Conservation (phyloP, 1,140 invertebrate genomes). For the Tetragonula clypearis region DNA sequence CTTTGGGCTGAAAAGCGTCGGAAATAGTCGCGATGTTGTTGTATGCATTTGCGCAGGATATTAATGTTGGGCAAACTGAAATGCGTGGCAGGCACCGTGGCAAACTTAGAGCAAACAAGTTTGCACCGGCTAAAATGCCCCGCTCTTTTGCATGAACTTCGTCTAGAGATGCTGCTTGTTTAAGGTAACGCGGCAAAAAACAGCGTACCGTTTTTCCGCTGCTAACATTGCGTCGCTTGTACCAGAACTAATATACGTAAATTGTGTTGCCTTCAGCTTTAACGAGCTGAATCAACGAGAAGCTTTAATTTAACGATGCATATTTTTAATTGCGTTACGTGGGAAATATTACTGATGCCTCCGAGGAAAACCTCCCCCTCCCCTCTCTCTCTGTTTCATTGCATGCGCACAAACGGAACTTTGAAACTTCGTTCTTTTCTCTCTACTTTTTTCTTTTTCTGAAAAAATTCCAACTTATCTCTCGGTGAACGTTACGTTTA, state of each 20-base stretch:
- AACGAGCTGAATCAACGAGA: constrained; percentile 4
- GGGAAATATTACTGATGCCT: not conserved
- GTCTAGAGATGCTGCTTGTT: constrained; percentile 23
- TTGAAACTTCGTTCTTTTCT: not conserved
- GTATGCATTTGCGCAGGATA: constrained; percentile 40
- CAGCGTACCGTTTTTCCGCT: constrained; percentile 50
- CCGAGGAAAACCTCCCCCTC: not conserved
- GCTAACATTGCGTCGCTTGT: not conserved
- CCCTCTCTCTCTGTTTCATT: no score
- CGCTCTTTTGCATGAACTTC: constrained; percentile 13
- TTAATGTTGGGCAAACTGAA: constrained; percentile 52
- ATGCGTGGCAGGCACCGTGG: constrained; percentile 13
- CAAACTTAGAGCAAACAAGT: constrained; percentile 38
- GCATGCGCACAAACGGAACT: no score
- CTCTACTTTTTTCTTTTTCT: not conserved
- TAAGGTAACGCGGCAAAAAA: constrained; percentile 58
- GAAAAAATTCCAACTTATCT: not conserved
- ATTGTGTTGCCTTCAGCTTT: not conserved
- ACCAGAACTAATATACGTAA: constrained; percentile 22
- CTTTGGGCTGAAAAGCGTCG: constrained; percentile 2
- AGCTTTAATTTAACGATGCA: not conserved
- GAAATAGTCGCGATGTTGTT: constrained; percentile 28
- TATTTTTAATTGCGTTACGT: not conserved
- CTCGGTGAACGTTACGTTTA: not conserved
- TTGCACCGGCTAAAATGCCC: constrained; percentile 29